Base-by-base conservation (phyloP, 2,113 vertebrate species). In the Trochalopteron elliotii region DNA sequence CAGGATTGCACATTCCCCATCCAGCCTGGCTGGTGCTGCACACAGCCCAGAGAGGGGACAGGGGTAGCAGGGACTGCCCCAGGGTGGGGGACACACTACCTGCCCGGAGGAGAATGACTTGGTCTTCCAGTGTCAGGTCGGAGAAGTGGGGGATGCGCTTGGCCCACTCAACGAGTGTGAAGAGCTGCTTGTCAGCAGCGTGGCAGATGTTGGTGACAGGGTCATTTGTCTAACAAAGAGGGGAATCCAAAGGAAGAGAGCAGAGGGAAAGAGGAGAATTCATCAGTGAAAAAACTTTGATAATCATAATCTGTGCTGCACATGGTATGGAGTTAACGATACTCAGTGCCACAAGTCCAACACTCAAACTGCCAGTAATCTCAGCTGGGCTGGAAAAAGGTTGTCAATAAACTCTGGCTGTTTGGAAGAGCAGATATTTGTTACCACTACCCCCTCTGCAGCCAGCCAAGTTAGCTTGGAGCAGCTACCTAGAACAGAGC, bases 191-290 rank as follows among this genome's bases (percentile, higher is more conserved):
- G 95, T 99, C 99, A 5, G 99, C 99, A 0, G 99, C 99, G 0
- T 99, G 99, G 97, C 99, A 99, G 94, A 99, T 99, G 92, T 99
- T 99, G 92, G 99, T 99, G 94, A 99, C 99, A 1, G 99, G 99
- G 97, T 99, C 99, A 2, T 99, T 99, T 15, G 98, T 99, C 99
- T 99, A 75, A 31, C 39, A 18, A 83, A 83, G 31, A 89, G 31
- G 0, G 1, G 53, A 15, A 31, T 24, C 27, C 33, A 49, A n/a
- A 40, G 12, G 19, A 83, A 89, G 91, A 53, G 28, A 81, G 23
- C 45, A 70, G 56, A 80, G 44, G 25, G 53, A 76, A 53, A 93
- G 10, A 42, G 5, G 12, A 37, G 40, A 77, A 77, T n/a, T 61
- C 40, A 30, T 67, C 72, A 80, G 1, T 20, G 31, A 23, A 74